Conservation (phyloP, 1,140 invertebrate species). For the Heterodera carotae region DNA sequence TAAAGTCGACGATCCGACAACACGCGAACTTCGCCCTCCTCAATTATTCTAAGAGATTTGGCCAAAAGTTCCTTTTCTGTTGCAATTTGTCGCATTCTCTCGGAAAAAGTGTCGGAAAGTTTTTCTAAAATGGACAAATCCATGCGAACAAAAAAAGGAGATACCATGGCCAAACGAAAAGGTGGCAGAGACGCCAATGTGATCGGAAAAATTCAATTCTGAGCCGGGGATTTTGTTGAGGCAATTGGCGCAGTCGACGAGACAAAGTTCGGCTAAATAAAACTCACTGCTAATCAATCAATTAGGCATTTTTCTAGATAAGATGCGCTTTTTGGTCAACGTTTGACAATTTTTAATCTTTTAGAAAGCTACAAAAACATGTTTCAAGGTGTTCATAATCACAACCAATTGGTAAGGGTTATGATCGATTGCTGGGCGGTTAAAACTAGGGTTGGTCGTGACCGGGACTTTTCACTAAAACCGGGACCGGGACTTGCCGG, state of each 20-base stretch:
- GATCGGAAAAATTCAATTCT: constrained; percentile 55
- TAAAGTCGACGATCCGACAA: constrained; percentile 53
- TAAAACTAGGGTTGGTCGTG: no score
- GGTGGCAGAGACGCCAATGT: constrained; percentile 50
- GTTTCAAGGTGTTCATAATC: no score
- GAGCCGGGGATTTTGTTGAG: constrained; percentile 71
- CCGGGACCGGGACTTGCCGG: no score
- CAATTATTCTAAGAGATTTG: constrained; percentile 51
- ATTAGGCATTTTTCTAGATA: no score
- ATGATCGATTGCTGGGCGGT: no score
- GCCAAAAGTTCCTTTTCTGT: constrained; percentile 40
- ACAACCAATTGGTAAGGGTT: no score
- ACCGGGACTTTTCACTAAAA: no score
- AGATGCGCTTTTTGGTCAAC: no score
- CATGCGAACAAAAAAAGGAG: constrained; percentile 22
- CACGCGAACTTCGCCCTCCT: constrained; percentile 55
- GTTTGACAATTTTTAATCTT: no score
- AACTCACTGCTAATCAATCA: no score
- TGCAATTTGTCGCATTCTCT: constrained; percentile 32
- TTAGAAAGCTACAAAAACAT: no score
- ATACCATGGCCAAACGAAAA: constrained; percentile 39
- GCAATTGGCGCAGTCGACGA: constrained; percentile 68
- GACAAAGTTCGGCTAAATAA: constrained; percentile 33
- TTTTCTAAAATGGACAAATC: constrained; percentile 24
- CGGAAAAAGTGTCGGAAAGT: constrained; percentile 25